A percentile compares a stretch with the other conserved stretches of the same genome.
These are phyloP conservation scores for Sapajus apella DNA, from an alignment of 2,113 vertebrate genomes.

Conservation along the genomic window DNA sequence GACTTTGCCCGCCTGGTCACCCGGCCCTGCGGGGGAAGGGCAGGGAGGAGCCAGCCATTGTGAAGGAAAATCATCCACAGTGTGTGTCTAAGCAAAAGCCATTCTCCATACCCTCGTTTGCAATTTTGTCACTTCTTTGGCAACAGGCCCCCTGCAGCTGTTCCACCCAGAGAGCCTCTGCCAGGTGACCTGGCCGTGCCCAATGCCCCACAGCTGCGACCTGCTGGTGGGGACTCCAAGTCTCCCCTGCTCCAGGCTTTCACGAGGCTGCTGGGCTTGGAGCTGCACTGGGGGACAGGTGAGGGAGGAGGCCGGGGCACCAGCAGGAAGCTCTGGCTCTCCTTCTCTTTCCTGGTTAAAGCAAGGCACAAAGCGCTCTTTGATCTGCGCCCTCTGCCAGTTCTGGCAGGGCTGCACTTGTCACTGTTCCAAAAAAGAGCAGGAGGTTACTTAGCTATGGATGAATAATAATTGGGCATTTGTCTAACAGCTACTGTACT, in stretches of 20 bases:
- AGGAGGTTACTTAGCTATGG: slow-evolving; percentile 55
- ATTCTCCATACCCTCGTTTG: not conserved
- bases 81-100: not conserved
- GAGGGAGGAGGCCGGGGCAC: not conserved
- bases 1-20: not conserved
- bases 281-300: not conserved
- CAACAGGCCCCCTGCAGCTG: not conserved
- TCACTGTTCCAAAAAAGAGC: slow-evolving; percentile 37
- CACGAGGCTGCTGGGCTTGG: not conserved
- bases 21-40: not conserved
- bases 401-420: not conserved
- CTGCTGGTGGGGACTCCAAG: not conserved
- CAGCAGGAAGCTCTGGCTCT: not conserved
- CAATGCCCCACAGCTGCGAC: not conserved
- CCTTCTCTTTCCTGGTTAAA: not conserved
- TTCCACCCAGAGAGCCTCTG: not conserved
- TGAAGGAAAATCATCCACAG: not conserved
- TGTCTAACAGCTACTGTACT: slow-evolving; percentile 59
- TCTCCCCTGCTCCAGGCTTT: not conserved
- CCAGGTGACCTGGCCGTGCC: not conserved
- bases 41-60: not conserved
- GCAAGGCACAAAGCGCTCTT: not conserved
- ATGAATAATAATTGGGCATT: slow-evolving; percentile 67
- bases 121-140: slow-evolving; percentile 36
- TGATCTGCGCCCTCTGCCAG: slow-evolving; percentile 18